Evolutionary conservation across 1,140 invertebrate species (phyloP).

Genomic region (Copidosoma floridanum): DNA sequence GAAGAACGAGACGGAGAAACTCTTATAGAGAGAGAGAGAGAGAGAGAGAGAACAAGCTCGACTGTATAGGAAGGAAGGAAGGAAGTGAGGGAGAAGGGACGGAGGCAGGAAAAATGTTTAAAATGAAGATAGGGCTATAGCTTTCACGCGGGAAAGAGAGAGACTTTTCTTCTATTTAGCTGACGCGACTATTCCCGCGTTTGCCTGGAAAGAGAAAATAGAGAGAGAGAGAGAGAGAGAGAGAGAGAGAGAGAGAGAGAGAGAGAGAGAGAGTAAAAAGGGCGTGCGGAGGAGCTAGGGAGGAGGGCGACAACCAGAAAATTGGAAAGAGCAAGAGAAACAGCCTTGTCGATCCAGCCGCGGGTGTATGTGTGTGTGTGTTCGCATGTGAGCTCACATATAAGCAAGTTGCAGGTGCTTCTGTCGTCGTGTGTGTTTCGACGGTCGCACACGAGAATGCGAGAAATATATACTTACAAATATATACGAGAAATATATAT

Average conservation of each 20-base stretch:
- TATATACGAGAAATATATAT: too few species aligned
- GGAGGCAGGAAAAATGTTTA: slow-evolving; percentile 37
- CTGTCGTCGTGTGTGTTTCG: too few species aligned
- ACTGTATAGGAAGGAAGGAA: slow-evolving; percentile 40
- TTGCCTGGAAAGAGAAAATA: slow-evolving; percentile 26
- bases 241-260: slow-evolving; percentile 21
- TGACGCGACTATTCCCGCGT: slow-evolving; percentile 21
- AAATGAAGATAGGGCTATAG: slow-evolving; percentile 54
- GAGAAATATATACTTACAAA: too few species aligned
- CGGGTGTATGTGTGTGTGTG: slow-evolving; percentile 12
- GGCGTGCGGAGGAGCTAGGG: too few species aligned
- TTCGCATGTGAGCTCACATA: too few species aligned
- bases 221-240: slow-evolving; percentile 19
- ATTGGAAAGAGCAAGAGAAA: slow-evolving; percentile 17
- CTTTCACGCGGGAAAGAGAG: slow-evolving; percentile 27
- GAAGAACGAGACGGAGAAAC: slow-evolving; percentile 34
- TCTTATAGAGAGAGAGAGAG: slow-evolving; percentile 11
- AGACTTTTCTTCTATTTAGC: slow-evolving; percentile 27
- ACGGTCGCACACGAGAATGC: too few species aligned
- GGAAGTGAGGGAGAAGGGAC: slow-evolving; percentile 4
- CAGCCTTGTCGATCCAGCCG: background rate
- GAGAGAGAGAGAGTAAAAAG: too few species aligned
- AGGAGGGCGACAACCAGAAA: background rate
- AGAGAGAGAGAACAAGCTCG: slow-evolving; percentile 56
- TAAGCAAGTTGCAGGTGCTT: too few species aligned